Percentiles rank a stretch among this genome's conserved stretches.
Conservation (phyloP, 2,888 invertebrate species). For the Dorcus parallelipipedus region DNA sequence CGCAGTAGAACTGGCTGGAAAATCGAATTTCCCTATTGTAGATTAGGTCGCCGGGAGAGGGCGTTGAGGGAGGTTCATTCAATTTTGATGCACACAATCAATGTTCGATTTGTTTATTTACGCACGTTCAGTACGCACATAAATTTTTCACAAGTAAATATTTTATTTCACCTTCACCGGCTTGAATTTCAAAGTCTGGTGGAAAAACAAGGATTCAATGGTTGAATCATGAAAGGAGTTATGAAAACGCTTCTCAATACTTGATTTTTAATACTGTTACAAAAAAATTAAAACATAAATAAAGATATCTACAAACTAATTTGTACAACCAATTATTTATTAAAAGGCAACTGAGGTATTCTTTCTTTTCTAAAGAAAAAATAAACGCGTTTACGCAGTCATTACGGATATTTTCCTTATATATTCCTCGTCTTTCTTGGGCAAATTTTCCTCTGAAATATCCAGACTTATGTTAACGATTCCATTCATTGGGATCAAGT, state of each 20-base stretch:
- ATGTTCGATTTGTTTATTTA: too few relatives aligned
- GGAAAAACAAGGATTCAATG: too few relatives aligned
- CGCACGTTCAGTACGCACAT: too few relatives aligned
- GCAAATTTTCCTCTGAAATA: constrained; percentile 30
- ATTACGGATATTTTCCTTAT: constrained; percentile 14
- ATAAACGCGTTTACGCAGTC: constrained; percentile 6
- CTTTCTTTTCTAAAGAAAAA: background rate
- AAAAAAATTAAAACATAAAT: background rate
- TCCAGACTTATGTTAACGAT: constrained; percentile 35
- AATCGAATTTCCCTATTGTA: constrained; percentile 26
- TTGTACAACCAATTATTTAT: background rate
- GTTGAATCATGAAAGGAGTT: too few relatives aligned
- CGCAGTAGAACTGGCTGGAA: constrained; percentile 1
- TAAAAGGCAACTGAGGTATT: background rate
- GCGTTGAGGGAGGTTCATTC: background rate
- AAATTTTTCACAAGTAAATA: too few relatives aligned
- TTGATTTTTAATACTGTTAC: background rate
- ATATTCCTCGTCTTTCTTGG: constrained; percentile 9
- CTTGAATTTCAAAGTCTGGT: too few relatives aligned
- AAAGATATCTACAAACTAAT: background rate
- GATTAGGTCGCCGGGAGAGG: constrained; percentile 11
- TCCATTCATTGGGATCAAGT: constrained; percentile 24
- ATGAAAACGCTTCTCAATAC: too few relatives aligned
- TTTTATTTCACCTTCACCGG: too few relatives aligned
- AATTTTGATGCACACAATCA: background rate